A percentile compares a stretch with the other conserved stretches of the same genome.
phyloP scores from a whole-genome alignment of 2,113 vertebrate genomes.

The Passer domesticus region DNA sequence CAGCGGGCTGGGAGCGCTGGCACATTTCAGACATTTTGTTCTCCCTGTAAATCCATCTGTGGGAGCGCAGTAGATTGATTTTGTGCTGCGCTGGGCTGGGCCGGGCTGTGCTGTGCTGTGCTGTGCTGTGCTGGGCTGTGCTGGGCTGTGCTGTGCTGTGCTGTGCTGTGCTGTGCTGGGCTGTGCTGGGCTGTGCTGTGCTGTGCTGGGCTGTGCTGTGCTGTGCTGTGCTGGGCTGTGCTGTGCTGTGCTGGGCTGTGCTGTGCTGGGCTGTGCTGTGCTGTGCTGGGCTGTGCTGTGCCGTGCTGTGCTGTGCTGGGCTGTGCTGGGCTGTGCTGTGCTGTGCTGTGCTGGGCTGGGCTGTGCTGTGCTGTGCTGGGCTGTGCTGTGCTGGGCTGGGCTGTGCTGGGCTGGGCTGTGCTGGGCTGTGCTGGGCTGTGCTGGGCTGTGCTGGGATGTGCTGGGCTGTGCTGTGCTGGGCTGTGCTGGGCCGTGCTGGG shows the following conservation, averaged over 20 bases:
- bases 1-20: background rate
- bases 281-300: background rate
- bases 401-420: background rate
- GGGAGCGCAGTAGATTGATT: background rate
- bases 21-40: constrained; percentile 25
- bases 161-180: background rate
- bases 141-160: background rate
- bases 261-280: too few species aligned
- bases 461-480: too few species aligned
- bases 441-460: background rate
- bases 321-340: background rate
- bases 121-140: too few species aligned
- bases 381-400: background rate
- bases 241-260: too few species aligned
- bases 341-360: background rate
- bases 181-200: background rate
- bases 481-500: too few species aligned
- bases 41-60: background rate
- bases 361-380: background rate
- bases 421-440: background rate
- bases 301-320: background rate
- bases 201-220: too few species aligned
- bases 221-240: too few species aligned
- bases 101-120: too few species aligned
- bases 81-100: background rate